phyloP scores from a whole-genome alignment of 2,797 vertebrate species.

The Nannoperca australis region DNA sequence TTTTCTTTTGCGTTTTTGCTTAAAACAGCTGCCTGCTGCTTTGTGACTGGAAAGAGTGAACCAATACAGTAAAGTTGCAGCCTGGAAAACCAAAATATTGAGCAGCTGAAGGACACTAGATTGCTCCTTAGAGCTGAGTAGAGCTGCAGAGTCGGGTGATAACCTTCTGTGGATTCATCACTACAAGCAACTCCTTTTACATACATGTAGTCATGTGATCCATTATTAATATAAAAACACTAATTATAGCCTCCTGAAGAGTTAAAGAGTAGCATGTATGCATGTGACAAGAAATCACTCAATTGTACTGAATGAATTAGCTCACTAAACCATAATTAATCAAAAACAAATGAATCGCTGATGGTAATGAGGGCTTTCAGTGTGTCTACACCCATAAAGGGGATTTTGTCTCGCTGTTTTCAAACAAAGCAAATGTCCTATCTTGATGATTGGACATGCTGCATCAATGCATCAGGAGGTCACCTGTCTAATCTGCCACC shows the following conservation, averaged over 20 bases:
- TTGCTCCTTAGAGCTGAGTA: neutral
- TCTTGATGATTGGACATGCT: conserved; percentile 57
- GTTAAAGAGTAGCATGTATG: neutral
- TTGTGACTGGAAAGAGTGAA: neutral
- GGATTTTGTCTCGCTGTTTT: conserved; percentile 58
- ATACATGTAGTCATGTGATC: neutral
- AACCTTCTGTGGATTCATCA: neutral
- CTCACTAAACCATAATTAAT: conserved; percentile 28
- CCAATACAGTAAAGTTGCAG: neutral
- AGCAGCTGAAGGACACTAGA: neutral
- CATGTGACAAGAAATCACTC: neutral
- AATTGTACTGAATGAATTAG: conserved; percentile 7
- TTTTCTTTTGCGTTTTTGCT: neutral
- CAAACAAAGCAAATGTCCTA: conserved; percentile 58
- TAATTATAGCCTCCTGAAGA: neutral
- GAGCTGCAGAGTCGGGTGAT: neutral
- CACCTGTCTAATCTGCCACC: conserved; percentile 70
- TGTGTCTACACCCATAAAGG: conserved; percentile 18
- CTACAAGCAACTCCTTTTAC: neutral
- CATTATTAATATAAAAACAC: no score
- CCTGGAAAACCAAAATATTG: neutral
- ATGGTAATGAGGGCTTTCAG: conserved; percentile 30
- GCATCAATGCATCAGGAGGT: conserved; percentile 55
- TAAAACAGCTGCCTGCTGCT: neutral
- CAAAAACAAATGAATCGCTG: conserved; percentile 18